Percentiles rank a stretch among this genome's conserved stretches.
These are phyloP conservation scores for Sebastiscus albofasciatus DNA, from an alignment of 2,797 vertebrate species.

Conservation along the genomic window DNA sequence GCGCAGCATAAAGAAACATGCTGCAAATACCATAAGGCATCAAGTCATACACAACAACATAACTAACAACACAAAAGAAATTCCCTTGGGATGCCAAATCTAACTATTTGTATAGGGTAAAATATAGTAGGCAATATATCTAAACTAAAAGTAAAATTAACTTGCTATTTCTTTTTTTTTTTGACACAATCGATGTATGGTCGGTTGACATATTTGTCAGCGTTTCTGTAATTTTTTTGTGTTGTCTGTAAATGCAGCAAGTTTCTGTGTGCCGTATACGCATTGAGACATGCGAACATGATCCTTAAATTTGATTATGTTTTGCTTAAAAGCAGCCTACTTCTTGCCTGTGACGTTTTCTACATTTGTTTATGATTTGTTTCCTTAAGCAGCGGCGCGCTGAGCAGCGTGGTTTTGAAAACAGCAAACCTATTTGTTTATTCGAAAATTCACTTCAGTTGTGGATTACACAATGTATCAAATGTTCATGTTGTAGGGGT, in stretches of 20 bases:
- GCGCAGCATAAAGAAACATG: neutral
- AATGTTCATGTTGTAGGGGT: neutral
- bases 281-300: neutral
- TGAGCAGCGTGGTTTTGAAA: neutral
- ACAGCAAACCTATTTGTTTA: neutral
- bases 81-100: neutral
- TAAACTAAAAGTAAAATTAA: neutral
- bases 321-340: neutral
- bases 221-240: neutral
- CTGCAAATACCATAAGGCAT: neutral
- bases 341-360: neutral
- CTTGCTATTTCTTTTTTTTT: neutral
- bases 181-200: neutral
- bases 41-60: neutral
- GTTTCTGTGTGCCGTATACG: neutral
- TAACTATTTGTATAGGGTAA: neutral
- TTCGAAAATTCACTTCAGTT: neutral
- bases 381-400: too few relatives aligned
- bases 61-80: neutral
- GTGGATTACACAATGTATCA: neutral
- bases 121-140: neutral
- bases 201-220: neutral
- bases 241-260: neutral
- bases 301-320: neutral
- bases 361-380: neutral